These are phyloP conservation scores for Diprion similis DNA, from an alignment of 1,140 invertebrate genomes.

Conservation along the genomic window DNA sequence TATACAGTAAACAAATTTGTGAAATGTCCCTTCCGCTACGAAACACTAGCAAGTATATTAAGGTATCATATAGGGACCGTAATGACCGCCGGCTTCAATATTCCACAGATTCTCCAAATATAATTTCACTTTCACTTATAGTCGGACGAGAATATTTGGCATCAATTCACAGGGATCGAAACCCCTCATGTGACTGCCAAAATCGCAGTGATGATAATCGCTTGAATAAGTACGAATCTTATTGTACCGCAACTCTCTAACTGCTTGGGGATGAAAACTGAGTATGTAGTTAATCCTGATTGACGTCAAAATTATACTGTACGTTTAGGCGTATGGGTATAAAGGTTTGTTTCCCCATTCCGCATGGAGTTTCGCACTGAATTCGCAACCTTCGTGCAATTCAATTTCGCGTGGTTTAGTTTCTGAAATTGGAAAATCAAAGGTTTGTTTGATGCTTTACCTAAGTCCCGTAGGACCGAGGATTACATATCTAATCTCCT, in stretches of 20 bases:
- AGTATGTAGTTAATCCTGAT: not conserved
- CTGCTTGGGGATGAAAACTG: not conserved
- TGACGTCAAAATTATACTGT: not conserved
- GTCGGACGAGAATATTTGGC: too few relatives aligned
- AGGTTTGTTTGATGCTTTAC: not conserved
- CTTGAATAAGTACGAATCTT: not conserved
- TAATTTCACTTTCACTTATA: not conserved
- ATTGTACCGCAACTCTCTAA: not conserved
- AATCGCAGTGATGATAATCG: not conserved
- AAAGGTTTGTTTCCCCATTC: not conserved
- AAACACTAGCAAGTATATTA: not conserved
- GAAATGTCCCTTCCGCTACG: too few relatives aligned
- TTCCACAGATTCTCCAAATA: not conserved
- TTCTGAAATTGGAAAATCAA: slow-evolving; percentile 11
- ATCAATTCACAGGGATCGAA: not conserved
- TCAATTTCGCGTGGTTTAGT: slow-evolving; percentile 8
- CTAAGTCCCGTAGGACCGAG: not conserved
- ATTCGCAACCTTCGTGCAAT: not conserved
- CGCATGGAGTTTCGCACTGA: too few relatives aligned
- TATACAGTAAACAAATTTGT: too few relatives aligned
- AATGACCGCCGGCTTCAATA: not conserved
- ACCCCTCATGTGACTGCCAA: not conserved
- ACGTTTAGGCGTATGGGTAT: not conserved
- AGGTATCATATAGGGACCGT: not conserved
- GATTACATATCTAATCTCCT: not conserved